Conservation (phyloP, 1,140 invertebrate species). For the Drosophila punjabiensis region DNA sequence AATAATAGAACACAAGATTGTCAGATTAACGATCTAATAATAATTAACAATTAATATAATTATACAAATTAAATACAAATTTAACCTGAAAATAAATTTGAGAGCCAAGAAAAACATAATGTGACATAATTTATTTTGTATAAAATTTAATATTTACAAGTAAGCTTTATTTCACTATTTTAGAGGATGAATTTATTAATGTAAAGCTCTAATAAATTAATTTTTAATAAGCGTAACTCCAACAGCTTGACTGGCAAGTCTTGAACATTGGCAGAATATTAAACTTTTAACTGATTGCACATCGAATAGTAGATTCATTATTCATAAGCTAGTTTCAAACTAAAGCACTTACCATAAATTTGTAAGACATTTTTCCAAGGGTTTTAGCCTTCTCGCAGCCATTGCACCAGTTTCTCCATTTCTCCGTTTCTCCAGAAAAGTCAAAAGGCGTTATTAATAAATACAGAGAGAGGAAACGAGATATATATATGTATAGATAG, state of each 20-base stretch:
- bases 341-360: constrained; percentile 54
- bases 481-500: background rate
- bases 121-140: background rate
- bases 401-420: background rate
- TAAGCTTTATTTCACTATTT: background rate
- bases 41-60: no score
- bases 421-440: constrained; percentile 34
- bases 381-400: background rate
- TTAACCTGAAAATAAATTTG: no score
- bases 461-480: constrained; percentile 23
- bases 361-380: constrained; percentile 19
- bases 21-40: no score
- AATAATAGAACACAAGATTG: no score
- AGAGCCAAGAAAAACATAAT: background rate
- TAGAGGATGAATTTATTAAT: background rate
- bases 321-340: constrained; percentile 40
- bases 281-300: constrained; percentile 36
- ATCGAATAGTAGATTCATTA: constrained; percentile 37
- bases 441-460: constrained; percentile 72
- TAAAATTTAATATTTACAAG: background rate
- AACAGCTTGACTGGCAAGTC: background rate
- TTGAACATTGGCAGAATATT: constrained; percentile 8
- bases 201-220: background rate
- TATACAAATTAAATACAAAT: no score
- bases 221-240: background rate